Evolutionary conservation across 2,888 invertebrate genomes (phyloP).

Genomic region (Xanthostigma xanthostigma): DNA sequence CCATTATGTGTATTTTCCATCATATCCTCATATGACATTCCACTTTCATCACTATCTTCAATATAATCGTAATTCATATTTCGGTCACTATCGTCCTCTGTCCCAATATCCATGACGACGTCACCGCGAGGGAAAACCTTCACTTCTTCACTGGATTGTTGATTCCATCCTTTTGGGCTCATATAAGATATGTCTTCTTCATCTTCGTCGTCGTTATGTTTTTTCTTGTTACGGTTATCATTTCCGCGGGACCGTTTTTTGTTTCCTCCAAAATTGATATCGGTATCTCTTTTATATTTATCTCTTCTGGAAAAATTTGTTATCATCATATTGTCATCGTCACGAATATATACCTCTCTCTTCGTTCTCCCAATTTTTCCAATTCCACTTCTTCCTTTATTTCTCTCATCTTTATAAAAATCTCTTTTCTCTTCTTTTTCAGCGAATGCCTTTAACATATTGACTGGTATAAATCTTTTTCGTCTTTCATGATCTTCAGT

Average conservation of each 20-base stretch:
- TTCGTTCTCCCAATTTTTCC: constrained; percentile 5
- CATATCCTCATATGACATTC: no score
- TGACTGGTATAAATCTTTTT: constrained; percentile 4
- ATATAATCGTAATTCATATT: neutral
- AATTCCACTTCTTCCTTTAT: no score
- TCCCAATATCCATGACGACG: constrained; percentile 4
- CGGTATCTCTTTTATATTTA: no score
- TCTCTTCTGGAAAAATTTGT: constrained; percentile 2
- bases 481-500: constrained; percentile 2
- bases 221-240: constrained; percentile 2
- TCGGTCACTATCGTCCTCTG: neutral
- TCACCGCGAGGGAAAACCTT: neutral
- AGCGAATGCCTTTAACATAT: constrained; percentile 2
- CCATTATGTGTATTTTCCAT: neutral
- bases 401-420: neutral
- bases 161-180: constrained; percentile 2
- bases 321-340: constrained; percentile 14
- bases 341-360: neutral
- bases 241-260: no score
- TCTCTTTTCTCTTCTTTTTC: neutral
- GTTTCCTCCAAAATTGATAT: no score
- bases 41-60: neutral
- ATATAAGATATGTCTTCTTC: constrained; percentile 2
- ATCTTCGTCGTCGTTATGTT: constrained; percentile 2
- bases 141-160: neutral